Evolutionary conservation across 2,797 vertebrate genomes (phyloP).

Genomic region (Eidolon dupreanum): DNA sequence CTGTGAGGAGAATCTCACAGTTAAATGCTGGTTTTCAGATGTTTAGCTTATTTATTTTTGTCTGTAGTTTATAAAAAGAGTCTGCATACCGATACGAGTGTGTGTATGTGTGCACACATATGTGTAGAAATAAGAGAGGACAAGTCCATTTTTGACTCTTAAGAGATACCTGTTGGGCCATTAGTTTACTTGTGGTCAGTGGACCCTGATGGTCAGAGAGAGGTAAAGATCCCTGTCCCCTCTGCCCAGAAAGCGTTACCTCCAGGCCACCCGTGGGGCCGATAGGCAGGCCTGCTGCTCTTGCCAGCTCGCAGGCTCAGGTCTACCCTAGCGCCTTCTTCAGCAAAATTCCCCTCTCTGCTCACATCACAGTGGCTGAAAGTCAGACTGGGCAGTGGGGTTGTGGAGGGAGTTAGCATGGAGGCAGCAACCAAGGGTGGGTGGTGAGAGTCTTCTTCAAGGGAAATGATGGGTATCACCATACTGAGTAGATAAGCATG

Average conservation of each 20-base stretch:
- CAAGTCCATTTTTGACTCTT: neutral
- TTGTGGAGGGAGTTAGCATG: neutral
- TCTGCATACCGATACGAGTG: neutral
- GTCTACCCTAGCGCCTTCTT: neutral
- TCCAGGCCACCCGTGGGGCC: neutral
- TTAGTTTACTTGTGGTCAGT: neutral
- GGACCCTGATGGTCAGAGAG: neutral
- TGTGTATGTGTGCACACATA: too few species aligned
- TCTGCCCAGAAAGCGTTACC: neutral
- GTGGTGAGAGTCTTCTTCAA: neutral
- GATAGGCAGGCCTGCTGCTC: neutral
- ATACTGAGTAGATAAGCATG: neutral
- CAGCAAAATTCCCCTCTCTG: neutral
- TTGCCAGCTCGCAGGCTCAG: neutral
- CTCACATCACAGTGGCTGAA: neutral
- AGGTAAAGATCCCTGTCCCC: neutral
- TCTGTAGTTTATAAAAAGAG: neutral
- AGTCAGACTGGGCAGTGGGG: neutral
- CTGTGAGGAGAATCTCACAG: neutral
- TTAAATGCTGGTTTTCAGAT: conserved; percentile 2
- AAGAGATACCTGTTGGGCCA: neutral
- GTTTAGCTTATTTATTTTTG: neutral
- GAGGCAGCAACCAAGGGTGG: neutral
- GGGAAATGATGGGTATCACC: too few species aligned
- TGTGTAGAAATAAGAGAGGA: neutral